These are phyloP conservation scores for Helleia helle DNA, from an alignment of 2,888 invertebrate genomes.

Conservation along the genomic window DNA sequence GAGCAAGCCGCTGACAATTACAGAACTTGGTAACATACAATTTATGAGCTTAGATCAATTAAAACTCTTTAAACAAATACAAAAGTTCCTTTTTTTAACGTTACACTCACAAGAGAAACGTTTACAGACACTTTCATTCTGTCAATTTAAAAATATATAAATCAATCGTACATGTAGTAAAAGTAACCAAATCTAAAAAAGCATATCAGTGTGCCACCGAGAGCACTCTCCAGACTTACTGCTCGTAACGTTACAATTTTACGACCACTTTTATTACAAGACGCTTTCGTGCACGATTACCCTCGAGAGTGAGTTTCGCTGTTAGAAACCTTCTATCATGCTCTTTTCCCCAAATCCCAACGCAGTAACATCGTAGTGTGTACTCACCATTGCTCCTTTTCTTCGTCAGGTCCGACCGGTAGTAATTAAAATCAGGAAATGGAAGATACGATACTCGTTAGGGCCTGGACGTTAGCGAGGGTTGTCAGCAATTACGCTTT, in stretches of 20 bases:
- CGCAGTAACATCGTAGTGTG: conserved; percentile 26
- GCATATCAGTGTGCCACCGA: conserved; percentile 63
- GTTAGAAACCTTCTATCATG: conserved; percentile 53
- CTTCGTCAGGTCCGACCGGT: conserved; percentile 5
- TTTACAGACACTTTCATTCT: conserved; percentile 23
- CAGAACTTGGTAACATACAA: too few relatives aligned
- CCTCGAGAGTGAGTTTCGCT: conserved; percentile 73
- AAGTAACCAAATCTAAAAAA: conserved; percentile 50
- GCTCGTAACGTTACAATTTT: conserved; percentile 71
- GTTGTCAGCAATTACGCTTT: conserved; percentile 66
- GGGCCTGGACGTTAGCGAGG: conserved; percentile 23
- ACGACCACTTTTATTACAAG: conserved; percentile 70
- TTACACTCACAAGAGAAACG: too few relatives aligned
- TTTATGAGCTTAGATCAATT: too few relatives aligned
- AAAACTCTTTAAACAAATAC: too few relatives aligned
- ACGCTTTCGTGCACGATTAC: conserved; percentile 74
- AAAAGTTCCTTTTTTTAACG: too few relatives aligned
- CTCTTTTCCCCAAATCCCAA: conserved; percentile 33
- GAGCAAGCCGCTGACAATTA: too few relatives aligned
- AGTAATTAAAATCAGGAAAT: conserved; percentile 24
- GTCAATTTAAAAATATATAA: conserved; percentile 44
- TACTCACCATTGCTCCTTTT: conserved; percentile 36
- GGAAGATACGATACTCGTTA: conserved; percentile 20
- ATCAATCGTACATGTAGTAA: conserved; percentile 41
- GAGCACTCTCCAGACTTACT: conserved; percentile 61